Evolutionary conservation across 2,888 invertebrate species (phyloP), one percentile per base, ranked within the genome.

Genomic region (Panorpa germanica): DNA sequence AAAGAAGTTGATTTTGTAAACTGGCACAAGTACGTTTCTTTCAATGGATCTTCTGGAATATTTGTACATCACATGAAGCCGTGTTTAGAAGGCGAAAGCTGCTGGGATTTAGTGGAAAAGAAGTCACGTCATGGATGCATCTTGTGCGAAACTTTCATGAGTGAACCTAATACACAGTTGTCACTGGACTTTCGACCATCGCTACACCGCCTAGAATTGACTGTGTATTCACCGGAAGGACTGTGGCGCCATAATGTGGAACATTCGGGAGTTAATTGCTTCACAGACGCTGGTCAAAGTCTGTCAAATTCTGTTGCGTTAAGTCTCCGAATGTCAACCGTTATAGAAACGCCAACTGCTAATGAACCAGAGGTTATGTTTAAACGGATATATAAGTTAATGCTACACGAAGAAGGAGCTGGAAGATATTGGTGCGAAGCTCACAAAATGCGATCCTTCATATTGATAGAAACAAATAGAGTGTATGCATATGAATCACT

Each of bases 341-440:
- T n/a, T n/a, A n/a, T 19, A 38, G 39, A 5, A 35, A 36, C 15
- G 13, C 29, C n/a, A 32, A 37, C 12, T 11, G 12, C 10, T 8
- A 13, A 19, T 19, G 20, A 13, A 14, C 19, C 19, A 15, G 5
- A n/a, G 8, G 15, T 12, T 8, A 20, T 10, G n/a, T 20, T 41
- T 1, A 48, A 49, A 30, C 39, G 45, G 1, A 54, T 67, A 4
- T 70, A 63, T 37, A 47, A 55, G 31, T 41, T 73, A 3, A 52
- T 61, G 37, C 45, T 65, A 2, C 50, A 62, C 23, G 56, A 52
- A 3, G 52, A 63, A 23, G 55, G 58, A 34, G 59, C 67, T 1
- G 69, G 69, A 2, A 57, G 65, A 37, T 73, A 72, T 44, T 71
- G 70, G 69, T 72, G 73, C 43, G 64, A 67, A 47, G 67, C 63